Evolutionary conservation across 2,113 vertebrate genomes (phyloP), one percentile per base, ranked within the genome.

Genomic region (Phrynosoma platyrhinos): DNA sequence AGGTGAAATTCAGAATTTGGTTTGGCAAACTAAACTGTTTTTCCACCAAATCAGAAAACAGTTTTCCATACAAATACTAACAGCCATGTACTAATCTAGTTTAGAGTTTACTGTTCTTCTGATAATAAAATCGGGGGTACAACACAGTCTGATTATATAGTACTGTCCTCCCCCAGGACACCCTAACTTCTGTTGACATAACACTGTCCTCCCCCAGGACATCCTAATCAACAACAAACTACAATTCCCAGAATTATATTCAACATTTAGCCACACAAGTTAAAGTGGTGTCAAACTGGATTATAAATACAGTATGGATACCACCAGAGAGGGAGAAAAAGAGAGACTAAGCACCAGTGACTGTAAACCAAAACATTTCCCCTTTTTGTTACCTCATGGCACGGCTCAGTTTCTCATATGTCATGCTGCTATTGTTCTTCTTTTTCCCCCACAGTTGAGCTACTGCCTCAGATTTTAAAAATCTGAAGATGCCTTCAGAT

Each of bases 381-480:
- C 52, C 68, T 86, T 92, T 85, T 14, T 72, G 71, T 81, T 94
- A 99, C 86, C 99, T 99, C 99, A 99, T 99, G 14, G 99, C 99
- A 16, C 99, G 97, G 93, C 99, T 99, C 87, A 99, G 98, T 91
- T 99, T 99, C 95, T 99, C 99, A 0, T 99, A 99, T 21, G 98
- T 99, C 99, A 99, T 99, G 93, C 98, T 99, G 93, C 97, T 99
- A 94, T 99, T 99, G 93, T 99, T 99, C 82, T 99, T 99, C 97
- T 99, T 99, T 95, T 98, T 99, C 14, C 99, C 99, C 99, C 99
- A 99, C 1, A 99, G 95, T 92, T 99, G 98, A 86, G 99, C 99
- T 93, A 99, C 99, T 1, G 98, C 99, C 91, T 99, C 99, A 0
- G 99, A 99, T 93, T 99, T 99, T 55, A 99, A 96, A 94, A 99